Conservation (phyloP, 2,797 vertebrate genomes). For the Sphenodon punctatus region DNA sequence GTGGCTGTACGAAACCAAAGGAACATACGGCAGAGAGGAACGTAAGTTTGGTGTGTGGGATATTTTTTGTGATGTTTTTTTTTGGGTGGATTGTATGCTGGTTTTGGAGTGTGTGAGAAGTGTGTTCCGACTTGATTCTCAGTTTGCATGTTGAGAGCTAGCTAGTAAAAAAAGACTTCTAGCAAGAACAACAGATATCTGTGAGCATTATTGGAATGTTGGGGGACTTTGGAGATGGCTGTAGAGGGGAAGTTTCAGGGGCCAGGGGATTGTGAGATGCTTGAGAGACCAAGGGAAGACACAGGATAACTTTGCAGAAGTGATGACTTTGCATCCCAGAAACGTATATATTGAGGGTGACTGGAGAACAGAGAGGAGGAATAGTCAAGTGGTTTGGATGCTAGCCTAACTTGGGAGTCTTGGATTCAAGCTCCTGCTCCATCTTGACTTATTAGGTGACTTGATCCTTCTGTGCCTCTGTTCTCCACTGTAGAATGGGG, state of each 20-base stretch:
- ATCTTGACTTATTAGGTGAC: too few relatives aligned
- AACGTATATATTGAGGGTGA: neutral
- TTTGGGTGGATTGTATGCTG: too few relatives aligned
- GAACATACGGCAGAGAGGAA: neutral
- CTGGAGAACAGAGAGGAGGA: neutral
- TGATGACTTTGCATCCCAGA: neutral
- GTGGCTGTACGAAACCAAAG: rapidly evolving
- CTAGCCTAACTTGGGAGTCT: too few relatives aligned
- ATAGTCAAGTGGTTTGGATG: too few relatives aligned
- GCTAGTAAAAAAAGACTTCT: neutral
- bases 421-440: too few relatives aligned
- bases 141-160: neutral
- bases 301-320: neutral
- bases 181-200: neutral
- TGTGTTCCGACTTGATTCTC: neutral
- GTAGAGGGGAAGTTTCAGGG: neutral
- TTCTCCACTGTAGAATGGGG: too few relatives aligned
- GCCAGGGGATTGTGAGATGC: neutral
- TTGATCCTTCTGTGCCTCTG: too few relatives aligned
- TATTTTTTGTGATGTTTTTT: neutral
- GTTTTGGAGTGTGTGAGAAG: too few relatives aligned
- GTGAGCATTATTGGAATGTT: too few relatives aligned
- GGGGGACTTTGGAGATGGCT: too few relatives aligned
- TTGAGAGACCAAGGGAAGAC: neutral
- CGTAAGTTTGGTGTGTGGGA: rapidly evolving